Evolutionary conservation across 2,888 invertebrate species (phyloP), one percentile per base, ranked within the genome.

Genomic region (Neocrepidodera transversa): DNA sequence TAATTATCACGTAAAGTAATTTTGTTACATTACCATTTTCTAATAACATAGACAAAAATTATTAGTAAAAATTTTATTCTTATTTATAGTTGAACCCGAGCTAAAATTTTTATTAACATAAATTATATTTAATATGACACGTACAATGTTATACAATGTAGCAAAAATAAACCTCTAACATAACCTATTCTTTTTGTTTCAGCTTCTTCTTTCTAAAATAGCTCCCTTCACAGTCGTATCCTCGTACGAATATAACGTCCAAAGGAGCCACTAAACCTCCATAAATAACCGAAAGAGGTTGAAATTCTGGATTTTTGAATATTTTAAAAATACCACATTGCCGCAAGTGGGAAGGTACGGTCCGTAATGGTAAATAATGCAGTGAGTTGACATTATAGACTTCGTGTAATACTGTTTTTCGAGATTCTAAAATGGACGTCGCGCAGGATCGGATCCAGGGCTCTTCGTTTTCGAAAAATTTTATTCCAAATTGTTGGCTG

Each of bases 341-440:
- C 23, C 16, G 26, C 26, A 26, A 10, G 20, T n/a, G 26, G 23
- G 28, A 14, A 14, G 16, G 38, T 38, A 38, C 50, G 16, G 23
- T 16, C 28, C 38, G 10, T 16, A 13, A 17, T 11, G 2, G 26
- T 45, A 7, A 45, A 36, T 45, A 36, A 54, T 54, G 45, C 53
- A 54, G 53, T 54, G 53, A 54, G 11, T 54, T 45, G 45, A 45
- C 23, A 35, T 20, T 42, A 4, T 11, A n/a, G 28, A 52, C 30
- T 32, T 6, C 2, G 35, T n/a, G 35, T 14, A 20, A 14, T 36
- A 42, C 36, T 26, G 26, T 23, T 38, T 38, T 38, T 38, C 7
- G 14, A 16, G 8, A 10, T 17, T 38, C 38, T 17, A 6, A 38
- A 38, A 38, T 38, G 38, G 38, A 17, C 38, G 16, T 10, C 8